These are phyloP conservation scores for Pithecia hirsuta DNA, from an alignment of 2,797 vertebrate genomes.

Conservation along the genomic window DNA sequence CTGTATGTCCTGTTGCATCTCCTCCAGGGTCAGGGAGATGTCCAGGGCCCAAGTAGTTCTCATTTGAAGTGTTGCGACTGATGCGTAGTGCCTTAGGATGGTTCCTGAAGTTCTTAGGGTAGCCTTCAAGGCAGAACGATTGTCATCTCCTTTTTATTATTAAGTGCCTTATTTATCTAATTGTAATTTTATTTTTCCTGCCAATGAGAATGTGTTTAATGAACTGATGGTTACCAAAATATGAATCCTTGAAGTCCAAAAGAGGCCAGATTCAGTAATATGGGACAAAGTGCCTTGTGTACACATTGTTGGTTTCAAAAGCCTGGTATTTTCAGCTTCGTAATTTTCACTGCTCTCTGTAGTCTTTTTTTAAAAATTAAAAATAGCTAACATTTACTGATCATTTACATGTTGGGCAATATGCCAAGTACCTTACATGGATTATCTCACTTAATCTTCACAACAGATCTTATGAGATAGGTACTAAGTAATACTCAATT, in stretches of 20 bases:
- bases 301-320: neutral
- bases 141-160: neutral
- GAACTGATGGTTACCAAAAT: neutral
- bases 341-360: neutral
- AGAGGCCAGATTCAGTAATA: neutral
- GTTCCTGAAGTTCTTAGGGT: slow-evolving; percentile 4
- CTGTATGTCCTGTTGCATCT: neutral
- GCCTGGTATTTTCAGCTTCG: neutral
- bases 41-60: neutral
- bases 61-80: neutral
- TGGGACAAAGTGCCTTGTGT: neutral
- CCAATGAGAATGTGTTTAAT: neutral
- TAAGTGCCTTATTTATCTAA: neutral
- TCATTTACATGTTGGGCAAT: neutral
- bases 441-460: slow-evolving; percentile 7
- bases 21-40: neutral
- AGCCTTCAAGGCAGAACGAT: neutral
- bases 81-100: neutral
- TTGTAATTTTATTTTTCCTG: slow-evolving; percentile 35
- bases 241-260: neutral
- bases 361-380: neutral
- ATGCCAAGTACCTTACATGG: neutral
- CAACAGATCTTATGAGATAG: neutral
- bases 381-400: neutral
- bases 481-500: neutral